Evolutionary conservation across 2,797 vertebrate species (phyloP).

Genomic region (Clamator glandarius): DNA sequence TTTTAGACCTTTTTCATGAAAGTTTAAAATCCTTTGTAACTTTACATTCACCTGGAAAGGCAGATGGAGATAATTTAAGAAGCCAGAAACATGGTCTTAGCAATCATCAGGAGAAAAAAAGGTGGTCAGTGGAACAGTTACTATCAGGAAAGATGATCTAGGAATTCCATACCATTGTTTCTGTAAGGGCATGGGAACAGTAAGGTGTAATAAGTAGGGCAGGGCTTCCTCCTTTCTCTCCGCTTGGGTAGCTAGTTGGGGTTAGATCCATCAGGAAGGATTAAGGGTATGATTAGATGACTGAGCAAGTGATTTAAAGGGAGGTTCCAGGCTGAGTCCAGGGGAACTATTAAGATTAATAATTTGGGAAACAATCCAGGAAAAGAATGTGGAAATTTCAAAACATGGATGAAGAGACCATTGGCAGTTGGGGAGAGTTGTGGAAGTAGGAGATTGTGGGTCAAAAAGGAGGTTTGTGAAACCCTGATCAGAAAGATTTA

Average conservation of each 20-base stretch:
- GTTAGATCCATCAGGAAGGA: conserved; percentile 47
- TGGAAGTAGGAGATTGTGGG: background rate
- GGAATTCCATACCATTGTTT: background rate
- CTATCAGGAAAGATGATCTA: conserved; percentile 12
- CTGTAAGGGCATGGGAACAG: background rate
- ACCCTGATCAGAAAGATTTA: background rate
- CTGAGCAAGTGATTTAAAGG: conserved; percentile 62
- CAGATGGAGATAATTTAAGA: background rate
- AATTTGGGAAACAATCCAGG: background rate
- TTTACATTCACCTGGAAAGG: background rate
- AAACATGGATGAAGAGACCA: background rate
- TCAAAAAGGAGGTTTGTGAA: background rate
- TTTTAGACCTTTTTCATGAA: background rate
- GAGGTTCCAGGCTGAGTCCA: conserved; percentile 51
- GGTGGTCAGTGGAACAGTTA: background rate
- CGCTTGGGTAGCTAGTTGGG: background rate
- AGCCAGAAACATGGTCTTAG: background rate
- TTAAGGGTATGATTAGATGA: conserved; percentile 66
- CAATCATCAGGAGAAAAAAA: background rate
- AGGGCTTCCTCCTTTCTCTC: conserved; percentile 19
- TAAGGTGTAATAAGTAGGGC: background rate
- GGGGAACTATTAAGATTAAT: conserved; percentile 11
- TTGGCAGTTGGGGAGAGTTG: background rate
- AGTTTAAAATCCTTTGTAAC: background rate
- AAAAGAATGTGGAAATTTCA: conserved; percentile 11